Percentiles rank a stretch among this genome's conserved stretches.
These are phyloP conservation scores for Lineus longissimus DNA, from an alignment of 1,140 invertebrate genomes.

Conservation along the genomic window DNA sequence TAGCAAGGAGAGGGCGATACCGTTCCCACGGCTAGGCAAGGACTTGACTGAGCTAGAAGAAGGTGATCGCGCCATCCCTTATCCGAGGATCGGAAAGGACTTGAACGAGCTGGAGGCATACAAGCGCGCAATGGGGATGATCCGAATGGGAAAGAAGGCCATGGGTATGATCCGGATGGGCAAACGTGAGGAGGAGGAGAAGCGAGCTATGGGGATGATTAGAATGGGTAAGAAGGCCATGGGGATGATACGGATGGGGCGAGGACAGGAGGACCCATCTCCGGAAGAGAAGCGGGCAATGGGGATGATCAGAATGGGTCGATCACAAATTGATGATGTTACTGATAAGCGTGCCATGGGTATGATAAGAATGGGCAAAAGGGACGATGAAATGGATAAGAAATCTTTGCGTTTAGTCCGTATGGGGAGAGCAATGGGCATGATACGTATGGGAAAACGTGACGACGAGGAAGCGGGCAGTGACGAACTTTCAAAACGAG, in stretches of 20 bases:
- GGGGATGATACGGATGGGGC: not conserved
- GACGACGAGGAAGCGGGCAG: not conserved
- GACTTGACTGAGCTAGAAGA: not conserved
- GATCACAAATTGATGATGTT: not conserved
- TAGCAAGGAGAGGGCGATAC: not conserved
- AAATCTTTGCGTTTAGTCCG: not conserved
- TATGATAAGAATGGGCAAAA: not conserved
- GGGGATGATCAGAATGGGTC: not conserved
- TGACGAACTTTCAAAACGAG: constrained; percentile 1
- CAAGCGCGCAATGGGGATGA: not conserved
- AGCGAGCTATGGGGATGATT: not conserved
- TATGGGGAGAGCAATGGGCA: not conserved
- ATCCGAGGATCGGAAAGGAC: not conserved
- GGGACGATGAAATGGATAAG: not conserved
- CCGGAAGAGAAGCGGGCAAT: not conserved
- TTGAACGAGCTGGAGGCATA: not conserved
- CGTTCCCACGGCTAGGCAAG: not conserved
- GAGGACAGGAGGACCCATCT: not conserved
- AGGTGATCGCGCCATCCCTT: not conserved
- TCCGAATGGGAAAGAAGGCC: not conserved
- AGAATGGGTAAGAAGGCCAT: not conserved
- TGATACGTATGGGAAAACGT: not conserved
- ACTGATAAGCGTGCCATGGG: not conserved
- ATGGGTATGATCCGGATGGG: not conserved
- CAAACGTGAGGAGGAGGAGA: not conserved